Base-by-base conservation (phyloP, 2,888 invertebrate genomes). In the Timema podura region DNA sequence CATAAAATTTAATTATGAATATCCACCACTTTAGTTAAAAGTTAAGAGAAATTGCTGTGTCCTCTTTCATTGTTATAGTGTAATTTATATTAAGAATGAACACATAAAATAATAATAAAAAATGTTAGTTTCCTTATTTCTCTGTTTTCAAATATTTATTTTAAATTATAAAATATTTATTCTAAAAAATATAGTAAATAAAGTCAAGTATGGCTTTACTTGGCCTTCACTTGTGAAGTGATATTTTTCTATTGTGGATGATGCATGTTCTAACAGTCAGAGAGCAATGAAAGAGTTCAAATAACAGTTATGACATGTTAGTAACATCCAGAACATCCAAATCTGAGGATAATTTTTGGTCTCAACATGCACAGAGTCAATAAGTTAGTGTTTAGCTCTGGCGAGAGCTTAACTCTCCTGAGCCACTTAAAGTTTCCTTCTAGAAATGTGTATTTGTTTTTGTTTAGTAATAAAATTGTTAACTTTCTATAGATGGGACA, bases 211-310 rank as follows among this genome's bases (percentile, higher is more conserved):
- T 9, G 11, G 49, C 49, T 49, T 10, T 49, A 49, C 49, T 49
- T 49, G 9, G 49, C 49, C 11, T 49, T 49, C 11, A 49, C 49
- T 49, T 49, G 49, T 49, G 9, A 10, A 11, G 10, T 49, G 49
- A 49, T 49, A 49, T 49, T 49, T 49, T 49, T 49, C 49, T 49
- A 49, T 44, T 44, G 1, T 61, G 30, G 30, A n/a, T 13, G 13
- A 8, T 61, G 30, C 30, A 16, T 61, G 1, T 6, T 16, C 61
- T 30, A 30, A 5, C 30, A 30, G 7, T 30, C 61, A 61, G 9
- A 61, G 61, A 61, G 61, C 61, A 61, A 61, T 61, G 30, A 59
- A 54, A n/a, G n/a, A n/a, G n/a, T n/a, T n/a, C n/a, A n/a, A n/a
- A n/a, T n/a, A n/a, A n/a, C n/a, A n/a, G n/a, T n/a, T n/a, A n/a